Base-by-base conservation (phyloP, 2,797 vertebrate genomes). In the Mergus octosetaceus region DNA sequence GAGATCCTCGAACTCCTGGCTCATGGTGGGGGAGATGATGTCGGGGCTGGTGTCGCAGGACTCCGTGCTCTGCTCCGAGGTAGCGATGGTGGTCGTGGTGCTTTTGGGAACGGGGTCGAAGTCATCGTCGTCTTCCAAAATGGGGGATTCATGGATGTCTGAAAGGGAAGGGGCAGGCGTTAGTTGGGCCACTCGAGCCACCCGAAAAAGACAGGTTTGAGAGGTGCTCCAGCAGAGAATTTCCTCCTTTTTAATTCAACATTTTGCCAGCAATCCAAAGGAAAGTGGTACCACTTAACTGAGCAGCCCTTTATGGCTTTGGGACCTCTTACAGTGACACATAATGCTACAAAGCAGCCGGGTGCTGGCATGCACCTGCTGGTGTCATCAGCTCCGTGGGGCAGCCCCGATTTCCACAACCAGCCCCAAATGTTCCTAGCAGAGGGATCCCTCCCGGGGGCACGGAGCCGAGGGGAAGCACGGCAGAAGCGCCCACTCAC, bases 41-140 rank as follows among this genome's bases (percentile, higher is more conserved):
- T 98, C 99, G 1, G 99, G 99, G 96, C 99, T 99, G 15, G 98
- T 99, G 97, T 99, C 99, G 7, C 99, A 99, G 10, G 99, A 99
- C 93, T 98, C 99, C 0, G 99, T 99, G 98, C 99, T 99, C 97
- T 99, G 99, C 96, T 99, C 99, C 0, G 99, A 99, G 75, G 98
- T 99, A 94, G 98, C 98, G 1, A 98, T 98, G 89, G 98, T 98
- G 56, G 98, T 98, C 1, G 98, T 98, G 30, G 98, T 93, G 76
- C 98, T 99, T 60, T 97, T 98, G 0, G 98, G 98, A 61, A 98
- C 96, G 6, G 98, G 98, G 95, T 99, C 99, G 39, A 99, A 99
- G 21, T 99, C 99, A 0, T 99, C 98, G 0, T 99, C 99, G 0
- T 99, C 98, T 90, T 99, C 98, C 32, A 98, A 95, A 93, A 98